Percentiles rank a stretch among this genome's conserved stretches.
Conservation (phyloP, 2,888 invertebrate genomes). For the Eumacrocentrus americanus region DNA sequence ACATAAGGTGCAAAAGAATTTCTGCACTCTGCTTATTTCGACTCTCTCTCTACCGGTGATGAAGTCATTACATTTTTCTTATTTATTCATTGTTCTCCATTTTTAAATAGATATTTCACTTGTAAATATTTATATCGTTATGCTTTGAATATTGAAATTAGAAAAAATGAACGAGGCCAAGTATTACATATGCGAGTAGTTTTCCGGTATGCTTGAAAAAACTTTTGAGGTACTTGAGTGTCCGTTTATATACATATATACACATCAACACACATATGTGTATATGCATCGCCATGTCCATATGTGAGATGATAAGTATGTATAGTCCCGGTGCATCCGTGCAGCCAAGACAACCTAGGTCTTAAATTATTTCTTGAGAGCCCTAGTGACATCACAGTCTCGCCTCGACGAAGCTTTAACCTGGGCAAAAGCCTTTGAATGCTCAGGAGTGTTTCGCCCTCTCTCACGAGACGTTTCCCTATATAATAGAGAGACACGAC, state of each 20-base stretch:
- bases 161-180: slow-evolving; percentile 10
- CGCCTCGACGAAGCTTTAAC: neutral
- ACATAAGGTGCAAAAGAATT: too few relatives aligned
- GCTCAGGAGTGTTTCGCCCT: neutral
- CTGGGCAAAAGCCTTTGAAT: slow-evolving; percentile 1
- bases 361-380: slow-evolving; percentile 22
- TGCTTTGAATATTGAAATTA: neutral
- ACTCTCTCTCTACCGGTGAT: too few relatives aligned
- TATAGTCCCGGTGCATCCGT: neutral
- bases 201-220: slow-evolving; percentile 2
- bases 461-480: neutral
- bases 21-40: too few relatives aligned
- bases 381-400: slow-evolving; percentile 3
- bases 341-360: slow-evolving; percentile 19
- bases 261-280: slow-evolving; percentile 10
- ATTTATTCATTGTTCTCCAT: neutral
- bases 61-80: too few relatives aligned
- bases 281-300: slow-evolving; percentile 9
- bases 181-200: slow-evolving; percentile 1
- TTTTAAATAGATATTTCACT: too few relatives aligned
- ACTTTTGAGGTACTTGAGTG: neutral
- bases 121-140: neutral
- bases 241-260: slow-evolving; percentile 6
- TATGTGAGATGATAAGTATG: slow-evolving; percentile 7
- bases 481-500: too few relatives aligned